These are phyloP conservation scores for Festucalex cinctus DNA, from an alignment of 2,113 vertebrate genomes.

Conservation along the genomic window DNA sequence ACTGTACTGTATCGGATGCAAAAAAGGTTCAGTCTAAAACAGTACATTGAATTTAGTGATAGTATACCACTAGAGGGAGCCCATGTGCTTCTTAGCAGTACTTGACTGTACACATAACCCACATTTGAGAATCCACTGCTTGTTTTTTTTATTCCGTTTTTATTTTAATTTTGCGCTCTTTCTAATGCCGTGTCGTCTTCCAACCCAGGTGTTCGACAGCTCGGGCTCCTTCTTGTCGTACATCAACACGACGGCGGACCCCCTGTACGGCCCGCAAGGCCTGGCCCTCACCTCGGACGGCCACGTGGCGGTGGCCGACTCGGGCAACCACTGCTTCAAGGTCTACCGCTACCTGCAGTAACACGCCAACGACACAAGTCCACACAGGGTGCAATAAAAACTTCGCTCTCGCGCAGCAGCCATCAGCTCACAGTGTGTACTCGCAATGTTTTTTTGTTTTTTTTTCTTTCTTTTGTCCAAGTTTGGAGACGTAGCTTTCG, in stretches of 20 bases:
- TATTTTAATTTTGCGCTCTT: no score
- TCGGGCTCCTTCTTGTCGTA: constrained; percentile 94
- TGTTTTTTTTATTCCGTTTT: no score
- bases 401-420: constrained; percentile 16
- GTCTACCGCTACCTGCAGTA: constrained; percentile 97
- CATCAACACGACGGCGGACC: constrained; percentile 93
- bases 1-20: no score
- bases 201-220: constrained; percentile 89
- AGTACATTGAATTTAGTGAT: no score
- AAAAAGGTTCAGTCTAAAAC: no score
- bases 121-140: no score
- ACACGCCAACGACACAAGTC: constrained; percentile 39
- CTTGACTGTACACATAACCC: no score
- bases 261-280: constrained; percentile 91
- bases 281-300: constrained; percentile 93
- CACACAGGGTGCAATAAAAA: constrained; percentile 53
- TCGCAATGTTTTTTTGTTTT: neutral
- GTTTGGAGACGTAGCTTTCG: neutral
- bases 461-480: neutral
- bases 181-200: no score
- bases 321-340: constrained; percentile 98
- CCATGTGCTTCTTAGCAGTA: no score
- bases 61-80: no score
- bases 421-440: neutral
- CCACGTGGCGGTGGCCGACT: constrained; percentile 92